phyloP scores from a whole-genome alignment of 1,140 invertebrate genomes.

The Phthorimaea operculella region DNA sequence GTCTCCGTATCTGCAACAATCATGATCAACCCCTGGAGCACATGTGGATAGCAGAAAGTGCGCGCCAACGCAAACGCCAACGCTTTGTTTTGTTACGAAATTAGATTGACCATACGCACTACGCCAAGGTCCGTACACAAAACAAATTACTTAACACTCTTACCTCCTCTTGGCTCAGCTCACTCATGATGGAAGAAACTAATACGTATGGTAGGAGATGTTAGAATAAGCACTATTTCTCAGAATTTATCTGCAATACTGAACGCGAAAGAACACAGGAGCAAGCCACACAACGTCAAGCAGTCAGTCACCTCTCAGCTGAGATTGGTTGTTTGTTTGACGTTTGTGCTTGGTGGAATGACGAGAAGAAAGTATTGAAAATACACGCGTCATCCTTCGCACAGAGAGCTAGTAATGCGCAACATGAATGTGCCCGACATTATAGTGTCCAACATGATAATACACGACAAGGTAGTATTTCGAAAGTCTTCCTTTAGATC shows the following conservation, averaged over 20 bases:
- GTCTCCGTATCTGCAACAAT: slow-evolving; percentile 40
- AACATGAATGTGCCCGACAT: no score
- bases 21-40: slow-evolving; percentile 24
- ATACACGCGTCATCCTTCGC: slow-evolving; percentile 56
- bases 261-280: slow-evolving; percentile 50
- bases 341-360: slow-evolving; percentile 54
- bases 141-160: slow-evolving; percentile 39
- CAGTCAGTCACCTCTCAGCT: slow-evolving; percentile 68
- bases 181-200: slow-evolving; percentile 70
- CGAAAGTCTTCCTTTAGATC: no score
- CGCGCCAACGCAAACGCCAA: slow-evolving; percentile 39
- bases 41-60: slow-evolving; percentile 33
- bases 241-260: slow-evolving; percentile 28
- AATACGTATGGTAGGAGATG: slow-evolving; percentile 22
- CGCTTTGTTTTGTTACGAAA: slow-evolving; percentile 68
- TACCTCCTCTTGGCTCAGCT: slow-evolving; percentile 82
- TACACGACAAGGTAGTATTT: no score
- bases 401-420: neutral
- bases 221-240: slow-evolving; percentile 23
- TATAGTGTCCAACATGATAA: no score
- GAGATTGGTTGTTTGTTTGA: slow-evolving; percentile 36
- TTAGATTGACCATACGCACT: slow-evolving; percentile 63
- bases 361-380: slow-evolving; percentile 63
- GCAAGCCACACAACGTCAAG: slow-evolving; percentile 60
- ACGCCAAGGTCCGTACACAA: slow-evolving; percentile 53